Base-by-base conservation (phyloP, 2,113 vertebrate genomes). In the Dryoscopus gambensis region DNA sequence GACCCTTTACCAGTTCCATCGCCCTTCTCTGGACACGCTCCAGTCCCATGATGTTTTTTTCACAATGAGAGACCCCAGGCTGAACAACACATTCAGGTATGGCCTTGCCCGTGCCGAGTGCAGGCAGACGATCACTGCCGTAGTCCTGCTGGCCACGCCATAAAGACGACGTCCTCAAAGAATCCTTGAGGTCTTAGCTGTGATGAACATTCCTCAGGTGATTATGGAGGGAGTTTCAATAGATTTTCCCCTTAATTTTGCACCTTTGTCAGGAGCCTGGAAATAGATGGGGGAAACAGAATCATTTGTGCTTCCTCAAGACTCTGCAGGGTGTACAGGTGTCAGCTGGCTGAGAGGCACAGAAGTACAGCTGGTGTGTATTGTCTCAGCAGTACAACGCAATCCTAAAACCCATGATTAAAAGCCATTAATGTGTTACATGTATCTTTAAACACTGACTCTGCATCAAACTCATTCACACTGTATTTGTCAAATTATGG, bases 91-190 rank as follows among this genome's bases (percentile, higher is more conserved):
- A 27, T 18, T 39, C 1, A 1, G 17, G 30, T 22, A 15, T 3
- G 2, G 23, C 30, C 59, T 73, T 7, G 3, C 22, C 14, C 39
- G 9, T 37, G 9, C 35, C 0, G 0, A 49, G 35, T 14, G 33
- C 19, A 33, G 33, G 18, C 15, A 12, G 14, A 46, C 0, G 2
- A 60, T 35, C 44, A 5, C 39, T 53, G 33, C 44, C 16, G 17
- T 40, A 4, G 2, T 22, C 10, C 82, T 74, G 17, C 35, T 70
- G 46, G 27, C 30, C 46, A 18, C 40, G 15, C 33, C 80, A 8
- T 11, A 49, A 75, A 75, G 7, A 13, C 47, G 57, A 67, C 31
- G 9, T 31, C 13, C 42, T 82, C 70, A 63, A 50, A 82, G 47
- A 63, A 31, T 57, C 24, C 25, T 49, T 67, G 21, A 65, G 27